Base-by-base conservation (phyloP, 2,113 vertebrate genomes). In the Xerus inauris region DNA sequence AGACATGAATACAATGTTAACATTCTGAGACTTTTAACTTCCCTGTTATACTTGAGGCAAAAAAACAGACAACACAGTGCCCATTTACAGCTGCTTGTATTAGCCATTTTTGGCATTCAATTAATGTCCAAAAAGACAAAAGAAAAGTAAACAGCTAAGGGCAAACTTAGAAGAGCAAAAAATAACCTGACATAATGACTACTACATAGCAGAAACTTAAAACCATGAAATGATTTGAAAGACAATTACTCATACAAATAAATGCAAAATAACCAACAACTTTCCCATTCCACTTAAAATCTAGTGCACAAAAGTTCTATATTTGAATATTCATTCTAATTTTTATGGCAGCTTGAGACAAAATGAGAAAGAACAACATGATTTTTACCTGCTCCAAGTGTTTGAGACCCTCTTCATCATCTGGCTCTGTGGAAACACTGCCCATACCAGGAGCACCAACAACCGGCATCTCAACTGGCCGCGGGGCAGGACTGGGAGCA, bases 351-450 rank as follows among this genome's bases (percentile, higher is more conserved):
- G 77, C 81, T 65, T 67, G 69, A 87, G 14, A 96, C 42, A 20
- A 92, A 64, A 72, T 13, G 22, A 59, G 6, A 51, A 51, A 83
- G 12, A 82, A 51, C 19, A 19, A 17, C n/a, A 87, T 73, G 42
- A 87, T 45, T 96, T 92, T 54, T 97, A 99, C 99, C 99, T 99
- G 99, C 85, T 99, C 99, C 98, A 99, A 99, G 97, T 99, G 99
- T 98, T 99, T 99, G 87, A 99, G 99, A 91, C 99, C 99, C 97
- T 99, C 99, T 91, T 99, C 99, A 97, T 99, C 99, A 98, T 99
- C 99, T 57, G 99, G 98, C 91, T 99, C 99, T 47, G 99, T 89
- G 75, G 98, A 96, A 97, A 98, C 97, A 94, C 81, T 97, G 40
- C 98, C 98, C 98, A 99, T 98, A 35, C 98, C 98, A 75, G 99